Evolutionary conservation across 2,888 invertebrate genomes (phyloP).

Genomic region (Punctoribates punctum): DNA sequence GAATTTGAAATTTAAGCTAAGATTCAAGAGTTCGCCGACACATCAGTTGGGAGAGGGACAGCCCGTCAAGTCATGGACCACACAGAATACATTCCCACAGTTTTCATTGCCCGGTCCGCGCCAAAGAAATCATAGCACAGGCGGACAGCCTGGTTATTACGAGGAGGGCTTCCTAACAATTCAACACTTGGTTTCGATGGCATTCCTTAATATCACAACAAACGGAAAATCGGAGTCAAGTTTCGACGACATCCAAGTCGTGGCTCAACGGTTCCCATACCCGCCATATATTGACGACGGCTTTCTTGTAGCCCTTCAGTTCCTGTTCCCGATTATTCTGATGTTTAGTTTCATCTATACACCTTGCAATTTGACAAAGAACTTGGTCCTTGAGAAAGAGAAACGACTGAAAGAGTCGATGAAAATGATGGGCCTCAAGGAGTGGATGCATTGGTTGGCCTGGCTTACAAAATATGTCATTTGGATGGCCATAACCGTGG

Average conservation of each 20-base stretch:
- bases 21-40: constrained; percentile 30
- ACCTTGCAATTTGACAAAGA: constrained; percentile 64
- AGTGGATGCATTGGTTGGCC: constrained; percentile 61
- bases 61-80: constrained; percentile 18
- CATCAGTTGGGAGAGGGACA: background rate
- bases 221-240: background rate
- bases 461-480: constrained; percentile 61
- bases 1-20: constrained; percentile 25
- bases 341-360: constrained; percentile 76
- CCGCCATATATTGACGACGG: constrained; percentile 66
- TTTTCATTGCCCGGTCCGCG: constrained; percentile 38
- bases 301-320: constrained; percentile 63
- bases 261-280: constrained; percentile 69
- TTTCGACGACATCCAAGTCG: constrained; percentile 51
- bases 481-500: constrained; percentile 61
- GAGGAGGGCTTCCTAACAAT: constrained; percentile 65
- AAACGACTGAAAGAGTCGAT: constrained; percentile 58
- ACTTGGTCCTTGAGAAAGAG: constrained; percentile 58
- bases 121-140: background rate
- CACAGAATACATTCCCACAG: background rate
- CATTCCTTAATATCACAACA: constrained; percentile 51
- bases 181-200: constrained; percentile 61
- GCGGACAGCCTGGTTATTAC: constrained; percentile 56
- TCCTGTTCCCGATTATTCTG: constrained; percentile 69
- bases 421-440: constrained; percentile 61